Evolutionary conservation across 2,113 vertebrate species (phyloP), one percentile per base, ranked within the genome.

Genomic region (Polyodon spathula): DNA sequence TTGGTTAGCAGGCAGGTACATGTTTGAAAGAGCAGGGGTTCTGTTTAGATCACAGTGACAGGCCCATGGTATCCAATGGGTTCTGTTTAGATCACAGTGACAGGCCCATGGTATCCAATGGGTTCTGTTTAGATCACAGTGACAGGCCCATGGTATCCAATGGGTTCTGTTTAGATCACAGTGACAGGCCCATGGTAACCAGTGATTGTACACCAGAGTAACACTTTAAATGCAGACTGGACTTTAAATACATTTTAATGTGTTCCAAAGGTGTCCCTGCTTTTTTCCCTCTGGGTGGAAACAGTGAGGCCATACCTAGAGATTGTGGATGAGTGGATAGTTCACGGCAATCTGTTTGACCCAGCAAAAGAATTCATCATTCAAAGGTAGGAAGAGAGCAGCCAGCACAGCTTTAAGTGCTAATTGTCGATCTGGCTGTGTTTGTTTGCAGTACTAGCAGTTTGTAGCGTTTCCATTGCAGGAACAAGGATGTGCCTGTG

Each of bases 271-370:
- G 96, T 98, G 40, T 95, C 94, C 0, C 83, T 99, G 46, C 83
- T 98, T 2, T 98, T 99, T 71, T 97, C 91, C 37, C 84, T 97
- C 11, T 99, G 96, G 95, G 93, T 97, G 39, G 95, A 97, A 80
- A 98, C 94, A 0, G 93, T 98, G 63, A 79, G 94, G 56, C 96
- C 96, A 0, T 99, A 99, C 67, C 80, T 99, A 17, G 95, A 99
- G 81, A 97, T 93, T 0, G 95, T 99, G 50, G 96, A 97, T 53
- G 93, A 97, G 39, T 99, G 96, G 96, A 98, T 99, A 8, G 91
- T 92, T 60, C 94, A 98, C 0, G 95, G 96, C 7, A 92, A 95
- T 43, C 78, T 97, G 50, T 97, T 94, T 71, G 94, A 99, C 64
- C 88, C 92, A 1, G 93, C 95, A 37, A 93, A 86, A 70, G 96